Base-by-base conservation (phyloP, 2,888 invertebrate species). In the Gnatocerus cornutus region DNA sequence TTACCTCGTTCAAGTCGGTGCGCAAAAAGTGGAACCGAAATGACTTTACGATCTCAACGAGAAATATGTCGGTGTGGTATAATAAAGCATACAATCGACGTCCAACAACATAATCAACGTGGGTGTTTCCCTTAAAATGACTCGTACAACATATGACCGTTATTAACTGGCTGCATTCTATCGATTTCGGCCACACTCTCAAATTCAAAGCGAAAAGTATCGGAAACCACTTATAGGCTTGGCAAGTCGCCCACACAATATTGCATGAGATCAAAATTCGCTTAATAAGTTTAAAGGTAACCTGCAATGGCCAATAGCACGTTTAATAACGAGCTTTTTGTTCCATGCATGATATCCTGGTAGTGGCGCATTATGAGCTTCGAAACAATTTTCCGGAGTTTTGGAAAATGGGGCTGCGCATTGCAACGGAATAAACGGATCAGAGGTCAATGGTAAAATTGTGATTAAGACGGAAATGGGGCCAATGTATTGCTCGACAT, bases 161-260 rank as follows among this genome's bases (percentile, higher is more conserved):
- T 58, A 41, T 58, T 58, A 55, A 33, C 33, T 46, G 3, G 21
- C 21, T 21, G 13, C 37, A 55, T 21, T 21, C 27, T 8, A 58
- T 58, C 56, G 56, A 58, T 58, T 59, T 13, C 1, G 45, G 12
- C 45, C 46, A 14, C 30, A 14, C 13, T 27, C 46, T 59, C 33
- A 61, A 61, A 50, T 39, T 37, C 61, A 39, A 39, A 50, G 48
- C 46, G 48, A 30, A 58, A 59, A 59, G 46, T 59, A 59, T 46
- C 46, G 45, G 48, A 61, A 61, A 50, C 37, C 50, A 61, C 61
- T 48, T 61, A 61, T 46, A 10, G 39, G 33, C 37, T 61, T 61
- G 61, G 61, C 61, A 61, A 50, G 13, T 46, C 61, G 61, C 61
- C 61, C 61, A 61, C 50, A 50, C 61, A 61, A 61, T 61, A 61